Conservation (phyloP, 2,888 invertebrate species). For the Cephus nigrinus region DNA sequence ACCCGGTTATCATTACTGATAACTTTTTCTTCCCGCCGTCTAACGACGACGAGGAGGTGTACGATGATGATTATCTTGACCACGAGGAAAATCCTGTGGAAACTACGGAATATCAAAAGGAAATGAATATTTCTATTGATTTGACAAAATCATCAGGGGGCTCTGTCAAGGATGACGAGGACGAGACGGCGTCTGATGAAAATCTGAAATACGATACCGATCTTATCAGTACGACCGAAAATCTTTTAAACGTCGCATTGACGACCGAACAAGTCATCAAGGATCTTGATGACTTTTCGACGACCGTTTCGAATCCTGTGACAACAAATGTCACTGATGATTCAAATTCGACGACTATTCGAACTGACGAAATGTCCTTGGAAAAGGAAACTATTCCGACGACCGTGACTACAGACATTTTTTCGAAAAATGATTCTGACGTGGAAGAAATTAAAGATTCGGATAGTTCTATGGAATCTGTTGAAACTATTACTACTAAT, state of each 20-base stretch:
- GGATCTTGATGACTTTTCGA: neutral
- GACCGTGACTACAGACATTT: neutral
- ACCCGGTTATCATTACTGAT: conserved; percentile 60
- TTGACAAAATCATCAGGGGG: conserved; percentile 9
- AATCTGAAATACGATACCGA: neutral
- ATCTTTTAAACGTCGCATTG: neutral
- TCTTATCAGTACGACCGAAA: neutral
- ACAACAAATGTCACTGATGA: neutral
- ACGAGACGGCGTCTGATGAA: conserved; percentile 1
- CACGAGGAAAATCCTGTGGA: conserved; percentile 11
- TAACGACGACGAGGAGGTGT: conserved; percentile 35
- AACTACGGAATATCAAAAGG: conserved; percentile 10
- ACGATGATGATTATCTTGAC: conserved; percentile 29
- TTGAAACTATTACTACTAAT: neutral
- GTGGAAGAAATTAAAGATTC: neutral
- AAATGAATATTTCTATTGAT: conserved; percentile 9
- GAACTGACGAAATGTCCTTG: conserved; percentile 3
- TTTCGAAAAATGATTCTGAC: neutral
- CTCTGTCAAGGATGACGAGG: conserved; percentile 6
- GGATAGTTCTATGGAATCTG: neutral
- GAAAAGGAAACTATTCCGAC: conserved; percentile 10
- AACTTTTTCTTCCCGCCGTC: conserved; percentile 58
- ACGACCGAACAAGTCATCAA: neutral
- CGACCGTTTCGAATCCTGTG: neutral
- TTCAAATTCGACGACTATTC: neutral